Conservation (phyloP, 2,797 vertebrate genomes). For the Fundulus diaphanus region DNA sequence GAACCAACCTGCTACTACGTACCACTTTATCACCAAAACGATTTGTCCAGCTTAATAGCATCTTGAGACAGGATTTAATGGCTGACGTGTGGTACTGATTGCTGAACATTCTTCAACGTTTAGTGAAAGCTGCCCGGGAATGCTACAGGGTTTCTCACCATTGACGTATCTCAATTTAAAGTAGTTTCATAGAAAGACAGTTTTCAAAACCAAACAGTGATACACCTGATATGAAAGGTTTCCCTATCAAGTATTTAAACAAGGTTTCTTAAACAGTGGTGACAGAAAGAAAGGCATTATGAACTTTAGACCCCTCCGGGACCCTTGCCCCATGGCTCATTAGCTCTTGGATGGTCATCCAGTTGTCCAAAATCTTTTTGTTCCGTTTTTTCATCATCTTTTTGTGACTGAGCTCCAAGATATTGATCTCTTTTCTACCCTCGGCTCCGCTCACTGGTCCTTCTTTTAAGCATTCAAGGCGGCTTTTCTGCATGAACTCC, state of each 20-base stretch:
- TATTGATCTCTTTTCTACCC: slow-evolving; percentile 88
- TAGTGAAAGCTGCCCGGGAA: slow-evolving; percentile 37
- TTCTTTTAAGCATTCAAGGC: slow-evolving; percentile 90
- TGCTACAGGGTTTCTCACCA: slow-evolving; percentile 57
- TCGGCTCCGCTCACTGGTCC: slow-evolving; percentile 86
- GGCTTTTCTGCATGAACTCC: slow-evolving; percentile 95
- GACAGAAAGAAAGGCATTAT: slow-evolving; percentile 97
- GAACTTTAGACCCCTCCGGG: slow-evolving; percentile 91
- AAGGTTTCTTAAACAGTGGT: slow-evolving; percentile 88
- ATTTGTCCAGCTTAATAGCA: slow-evolving; percentile 32
- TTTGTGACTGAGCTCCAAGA: slow-evolving; percentile 97
- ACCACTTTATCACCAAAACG: slow-evolving; percentile 42
- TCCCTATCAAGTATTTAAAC: not conserved
- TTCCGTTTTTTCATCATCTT: slow-evolving; percentile 99
- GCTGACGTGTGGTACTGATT: slow-evolving; percentile 36
- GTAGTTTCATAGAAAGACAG: slow-evolving; percentile 30
- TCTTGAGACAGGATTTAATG: slow-evolving; percentile 15
- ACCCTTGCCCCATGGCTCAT: slow-evolving; percentile 96
- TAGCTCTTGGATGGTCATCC: slow-evolving; percentile 99
- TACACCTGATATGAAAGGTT: slow-evolving; percentile 34
- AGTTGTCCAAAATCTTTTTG: slow-evolving; percentile 98
- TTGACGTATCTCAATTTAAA: slow-evolving; percentile 9
- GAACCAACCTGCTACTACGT: slow-evolving; percentile 61
- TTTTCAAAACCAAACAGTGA: slow-evolving; percentile 33
- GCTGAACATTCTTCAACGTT: slow-evolving; percentile 34